Evolutionary conservation across 2,888 invertebrate genomes (phyloP), one percentile per base, ranked within the genome.

Genomic region (Eumerus sabulonum): DNA sequence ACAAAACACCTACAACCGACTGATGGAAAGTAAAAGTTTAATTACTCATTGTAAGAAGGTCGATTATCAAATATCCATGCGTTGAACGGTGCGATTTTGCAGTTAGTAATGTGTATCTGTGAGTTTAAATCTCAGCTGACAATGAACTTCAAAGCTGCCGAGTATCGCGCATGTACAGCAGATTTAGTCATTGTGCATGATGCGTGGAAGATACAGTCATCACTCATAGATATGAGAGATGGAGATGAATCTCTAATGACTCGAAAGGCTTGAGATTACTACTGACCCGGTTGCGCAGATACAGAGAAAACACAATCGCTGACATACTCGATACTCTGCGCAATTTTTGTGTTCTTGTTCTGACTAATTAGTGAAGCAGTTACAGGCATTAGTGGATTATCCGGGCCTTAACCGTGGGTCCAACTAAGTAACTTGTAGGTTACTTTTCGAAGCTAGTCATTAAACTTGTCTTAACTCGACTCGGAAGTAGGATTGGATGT

Each of bases 1-100:
- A 27, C 27, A 7, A 27, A 27, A 27, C 27, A 27, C 44, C 14
- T 3, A 27, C 27, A 7, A 27, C 44, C 45, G 17, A 13, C 47
- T 12, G 42, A 68, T 59, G 57, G 67, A 76, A 77, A 77, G 76
- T 77, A 77, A 77, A 77, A 77, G 76, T 77, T 67, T 67, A 56
- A 60, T 76, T 66, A 64, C 67, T 72, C 72, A 51, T 48, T 63
- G 35, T 68, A 27, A 40, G 45, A 42, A 18, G 1, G 42, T 3
- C 2, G 51, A 64, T 64, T 54, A 64, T 64, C 66, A 60, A 72
- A 77, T 77, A 53, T 51, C 56, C 27, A 7, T 51, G 51, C 27
- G 45, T 66, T 14, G 60, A 60, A 44, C 13, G 51, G 35, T 59
- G 59, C 71, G 66, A 56, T 60, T 54, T 54, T 47, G n/a, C 47